Base-by-base conservation (phyloP, 2,888 invertebrate species). In the Drosophila conformis region DNA sequence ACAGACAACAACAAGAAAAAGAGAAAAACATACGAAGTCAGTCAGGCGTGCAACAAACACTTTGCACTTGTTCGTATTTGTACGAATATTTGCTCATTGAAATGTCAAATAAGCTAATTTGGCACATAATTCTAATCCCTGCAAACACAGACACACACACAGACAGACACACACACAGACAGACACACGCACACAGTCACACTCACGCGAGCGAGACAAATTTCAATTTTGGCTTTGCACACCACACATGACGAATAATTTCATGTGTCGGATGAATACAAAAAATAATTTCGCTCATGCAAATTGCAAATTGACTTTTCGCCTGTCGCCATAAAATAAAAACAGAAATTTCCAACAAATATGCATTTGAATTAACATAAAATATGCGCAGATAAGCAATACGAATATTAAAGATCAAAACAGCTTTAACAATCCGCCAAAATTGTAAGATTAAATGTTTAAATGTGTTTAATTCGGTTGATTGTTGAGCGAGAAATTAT, bases 51-150 rank as follows among this genome's bases (percentile, higher is more conserved):
- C 73, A 73, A 11, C 48, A 62, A 54, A 63, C 68, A 61, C 42
- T 62, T 67, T 58, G 53, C 71, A 62, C 51, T 54, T 67, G 57
- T 56, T 49, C 60, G 27, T 56, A 74, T 78, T 74, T 75, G 60
- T 53, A 61, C 71, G 83, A 83, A 83, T 89, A 83, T 86, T 86
- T 89, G 75, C 81, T 80, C 81, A 85, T 76, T 75, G 76, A 82
- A 88, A 89, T 86, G 88, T 80, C 83, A 89, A 89, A 89, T 82
- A 87, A 75, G 88, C 88, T 89, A 87, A 87, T 87, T 89, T 87
- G 68, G 69, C 82, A 76, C 78, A 76, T 82, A 85, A 84, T 82
- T 76, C 72, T 68, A 83, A 80, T 67, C 54, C 56, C 29, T 46
- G 46, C 52, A 60, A 59, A 48, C 42, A 59, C 35, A 27, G n/a